These are phyloP conservation scores for Pherbina coryleti DNA, from an alignment of 2,888 invertebrate genomes.

Conservation along the genomic window DNA sequence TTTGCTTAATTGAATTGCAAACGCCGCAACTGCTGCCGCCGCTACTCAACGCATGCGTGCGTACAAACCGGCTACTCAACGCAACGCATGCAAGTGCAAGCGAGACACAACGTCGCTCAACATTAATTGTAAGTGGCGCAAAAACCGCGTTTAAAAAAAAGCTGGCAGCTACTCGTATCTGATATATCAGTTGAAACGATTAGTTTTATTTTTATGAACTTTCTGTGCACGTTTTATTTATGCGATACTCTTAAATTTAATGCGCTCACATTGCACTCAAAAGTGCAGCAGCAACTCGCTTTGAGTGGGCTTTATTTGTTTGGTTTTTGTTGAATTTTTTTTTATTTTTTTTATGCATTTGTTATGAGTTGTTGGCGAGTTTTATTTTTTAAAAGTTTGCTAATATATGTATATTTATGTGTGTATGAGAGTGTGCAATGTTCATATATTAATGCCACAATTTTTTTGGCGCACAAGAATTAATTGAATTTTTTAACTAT, in stretches of 20 bases:
- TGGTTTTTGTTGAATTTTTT: not conserved
- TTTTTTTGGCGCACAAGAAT: too few relatives aligned
- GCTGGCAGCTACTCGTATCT: not conserved
- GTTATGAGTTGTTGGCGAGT: too few relatives aligned
- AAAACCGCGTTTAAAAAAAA: not conserved
- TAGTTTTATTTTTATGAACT: conserved; percentile 3
- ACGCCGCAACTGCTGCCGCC: not conserved
- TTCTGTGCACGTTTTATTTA: conserved; percentile 14
- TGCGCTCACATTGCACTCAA: not conserved
- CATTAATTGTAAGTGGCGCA: not conserved
- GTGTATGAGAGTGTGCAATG: too few relatives aligned
- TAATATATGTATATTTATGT: too few relatives aligned
- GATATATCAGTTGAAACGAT: not conserved
- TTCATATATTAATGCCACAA: too few relatives aligned
- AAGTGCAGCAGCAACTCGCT: not conserved
- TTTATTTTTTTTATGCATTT: too few relatives aligned
- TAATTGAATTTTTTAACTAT: too few relatives aligned
- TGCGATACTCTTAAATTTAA: conserved; percentile 13
- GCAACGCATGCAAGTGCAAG: not conserved
- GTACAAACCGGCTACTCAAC: not conserved
- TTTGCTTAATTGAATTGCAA: conserved; percentile 29
- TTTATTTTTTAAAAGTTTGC: too few relatives aligned
- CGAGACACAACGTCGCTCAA: not conserved
- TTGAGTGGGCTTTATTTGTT: not conserved
- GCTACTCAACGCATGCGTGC: conserved; percentile 1